Percentiles rank a stretch among this genome's conserved stretches.
These are phyloP conservation scores for Meganola albula DNA, from an alignment of 2,888 invertebrate species.

Conservation along the genomic window DNA sequence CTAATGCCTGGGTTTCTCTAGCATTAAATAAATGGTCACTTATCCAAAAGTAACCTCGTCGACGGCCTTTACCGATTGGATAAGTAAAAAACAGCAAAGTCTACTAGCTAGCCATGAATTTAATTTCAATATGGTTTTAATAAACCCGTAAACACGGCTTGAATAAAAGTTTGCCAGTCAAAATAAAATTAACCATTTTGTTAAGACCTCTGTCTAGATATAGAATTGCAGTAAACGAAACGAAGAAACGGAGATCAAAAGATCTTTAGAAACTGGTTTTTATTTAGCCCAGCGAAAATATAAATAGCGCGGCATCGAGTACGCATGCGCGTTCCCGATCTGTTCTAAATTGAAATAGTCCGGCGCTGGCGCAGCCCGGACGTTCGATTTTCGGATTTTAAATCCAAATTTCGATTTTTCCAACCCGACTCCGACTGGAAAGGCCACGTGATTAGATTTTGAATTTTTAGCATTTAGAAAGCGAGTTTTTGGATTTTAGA, in stretches of 20 bases:
- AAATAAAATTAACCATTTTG: constrained; percentile 33
- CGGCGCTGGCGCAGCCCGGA: constrained; percentile 62
- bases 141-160: constrained; percentile 29
- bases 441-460: constrained; percentile 44
- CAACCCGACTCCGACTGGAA: constrained; percentile 61
- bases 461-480: constrained; percentile 16
- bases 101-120: too few relatives aligned
- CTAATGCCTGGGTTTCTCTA: too few relatives aligned
- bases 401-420: constrained; percentile 35
- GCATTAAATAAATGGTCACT: too few relatives aligned
- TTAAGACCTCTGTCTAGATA: constrained; percentile 30
- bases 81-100: too few relatives aligned
- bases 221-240: constrained; percentile 10
- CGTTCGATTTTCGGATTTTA: constrained; percentile 42
- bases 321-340: constrained; percentile 43
- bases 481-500: constrained; percentile 28
- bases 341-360: constrained; percentile 61
- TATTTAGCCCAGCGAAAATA: constrained; percentile 56
- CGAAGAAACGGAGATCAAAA: constrained; percentile 12
- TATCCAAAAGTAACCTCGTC: too few relatives aligned
- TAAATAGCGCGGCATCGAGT: constrained; percentile 50
- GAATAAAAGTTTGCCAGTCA: constrained; percentile 39
- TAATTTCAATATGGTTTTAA: too few relatives aligned
- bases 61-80: too few relatives aligned
- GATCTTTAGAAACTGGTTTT: constrained; percentile 35